A percentile compares a stretch with the other conserved stretches of the same genome.
These are phyloP conservation scores for Elgaria multicarinata DNA, from an alignment of 2,113 vertebrate genomes.

Conservation along the genomic window DNA sequence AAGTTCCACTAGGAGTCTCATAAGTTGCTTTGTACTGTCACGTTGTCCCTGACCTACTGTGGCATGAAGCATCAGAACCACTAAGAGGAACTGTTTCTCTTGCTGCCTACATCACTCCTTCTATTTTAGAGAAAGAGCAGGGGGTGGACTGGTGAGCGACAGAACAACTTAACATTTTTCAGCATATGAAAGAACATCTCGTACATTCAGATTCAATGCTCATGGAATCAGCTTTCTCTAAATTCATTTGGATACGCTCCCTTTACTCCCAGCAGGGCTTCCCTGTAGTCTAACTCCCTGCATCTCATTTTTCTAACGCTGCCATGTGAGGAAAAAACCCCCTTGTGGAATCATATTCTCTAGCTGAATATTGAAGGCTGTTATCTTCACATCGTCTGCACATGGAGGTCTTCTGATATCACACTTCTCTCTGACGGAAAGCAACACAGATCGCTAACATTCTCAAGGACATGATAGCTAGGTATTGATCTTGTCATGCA, in stretches of 20 bases:
- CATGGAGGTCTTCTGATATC: not conserved
- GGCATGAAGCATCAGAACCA: not conserved
- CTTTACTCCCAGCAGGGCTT: not conserved
- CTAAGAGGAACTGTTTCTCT: not conserved
- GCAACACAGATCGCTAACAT: not conserved
- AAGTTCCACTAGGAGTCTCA: not conserved
- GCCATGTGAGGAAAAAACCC: not conserved
- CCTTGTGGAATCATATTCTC: not conserved
- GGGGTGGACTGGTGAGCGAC: not conserved
- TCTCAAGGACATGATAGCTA: not conserved
- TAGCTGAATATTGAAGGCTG: slow-evolving; percentile 20
- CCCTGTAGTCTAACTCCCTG: not conserved
- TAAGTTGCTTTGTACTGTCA: not conserved
- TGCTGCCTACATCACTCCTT: not conserved
- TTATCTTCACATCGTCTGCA: not conserved
- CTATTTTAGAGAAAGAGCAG: not conserved
- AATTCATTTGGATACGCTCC: slow-evolving; percentile 5
- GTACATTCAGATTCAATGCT: not conserved
- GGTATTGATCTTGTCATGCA: not conserved
- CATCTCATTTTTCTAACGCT: not conserved
- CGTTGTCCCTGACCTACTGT: not conserved
- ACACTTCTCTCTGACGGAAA: not conserved
- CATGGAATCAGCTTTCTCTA: not conserved
- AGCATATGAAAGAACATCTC: not conserved
- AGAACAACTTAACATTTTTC: slow-evolving; percentile 6